Base-by-base conservation (phyloP, 2,888 invertebrate species). In the Pristionchus maxplancki region DNA sequence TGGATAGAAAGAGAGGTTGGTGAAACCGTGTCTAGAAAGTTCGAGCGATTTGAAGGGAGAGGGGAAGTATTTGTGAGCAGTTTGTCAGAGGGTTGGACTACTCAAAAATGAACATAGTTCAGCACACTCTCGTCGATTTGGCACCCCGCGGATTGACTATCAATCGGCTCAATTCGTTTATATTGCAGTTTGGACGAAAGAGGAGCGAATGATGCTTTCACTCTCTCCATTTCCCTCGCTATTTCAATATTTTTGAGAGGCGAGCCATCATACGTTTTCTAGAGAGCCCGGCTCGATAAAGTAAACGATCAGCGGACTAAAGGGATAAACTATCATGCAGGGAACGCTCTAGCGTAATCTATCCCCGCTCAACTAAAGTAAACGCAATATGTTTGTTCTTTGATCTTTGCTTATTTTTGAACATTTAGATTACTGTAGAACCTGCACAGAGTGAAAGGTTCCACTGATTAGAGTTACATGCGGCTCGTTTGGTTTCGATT, bases 1-100 rank as follows among this genome's bases (percentile, higher is more conserved):
- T 6, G n/a, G 58, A 58, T 58, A n/a, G 11, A 44, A 44, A 9
- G 58, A 1, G 24, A 24, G n/a, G n/a, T n/a, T n/a, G n/a, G 58
- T n/a, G 58, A 58, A 58, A 58, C 58, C 58, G 58, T 58, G 58
- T 58, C 58, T 58, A 58, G 58, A 58, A 58, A 58, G 58, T 58
- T 58, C n/a, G 24, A 58, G n/a, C 5, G 58, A 58, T 20, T 15
- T 20, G 50, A 1, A 53, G 53, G 6, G 58, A 58, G 11, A 44
- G 44, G 58, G 58, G 8, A 58, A 58, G 24, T 58, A n/a, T 58
- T 58, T 58, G 58, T n/a, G 58, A 58, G 15, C 9, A n/a, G 58
- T 24, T 20, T 6, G 53, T 24, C 20, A 58, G 53, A 6, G 24
- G 53, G 24, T 5, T 20, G 9, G 58, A n/a, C 58, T 58, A 58